phyloP scores from a whole-genome alignment of 2,113 vertebrate species.

The Ptilonorhynchus violaceus region DNA sequence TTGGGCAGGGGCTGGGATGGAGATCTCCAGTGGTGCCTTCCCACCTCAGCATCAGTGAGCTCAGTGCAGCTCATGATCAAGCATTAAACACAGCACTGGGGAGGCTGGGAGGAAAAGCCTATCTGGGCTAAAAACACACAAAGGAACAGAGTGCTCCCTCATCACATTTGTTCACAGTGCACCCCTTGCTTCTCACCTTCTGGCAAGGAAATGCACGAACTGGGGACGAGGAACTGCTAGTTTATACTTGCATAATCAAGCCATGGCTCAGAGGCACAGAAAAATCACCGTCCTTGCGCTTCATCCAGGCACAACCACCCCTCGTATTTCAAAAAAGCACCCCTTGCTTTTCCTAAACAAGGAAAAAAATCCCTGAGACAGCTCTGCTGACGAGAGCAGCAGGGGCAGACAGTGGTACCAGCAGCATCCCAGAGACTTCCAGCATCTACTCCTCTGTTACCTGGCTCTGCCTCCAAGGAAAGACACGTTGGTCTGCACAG shows the following conservation, averaged over 20 bases:
- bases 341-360: not conserved
- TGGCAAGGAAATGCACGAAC: not conserved
- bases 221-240: not conserved
- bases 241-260: not conserved
- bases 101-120: not conserved
- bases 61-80: not conserved
- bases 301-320: not conserved
- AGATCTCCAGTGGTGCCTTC: not conserved
- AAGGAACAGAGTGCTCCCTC: not conserved
- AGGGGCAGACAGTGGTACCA: not conserved
- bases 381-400: not conserved
- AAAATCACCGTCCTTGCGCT: not conserved
- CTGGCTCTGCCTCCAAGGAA: not conserved
- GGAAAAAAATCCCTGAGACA: not conserved
- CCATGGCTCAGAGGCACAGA: not conserved
- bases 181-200: not conserved
- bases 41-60: not conserved
- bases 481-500: rapidly evolving
- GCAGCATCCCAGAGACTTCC: not conserved
- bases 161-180: not conserved
- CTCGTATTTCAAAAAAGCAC: not conserved
- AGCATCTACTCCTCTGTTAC: not conserved
- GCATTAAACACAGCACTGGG: not conserved
- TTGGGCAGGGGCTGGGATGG: not conserved
- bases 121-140: not conserved